phyloP scores from a whole-genome alignment of 2,888 invertebrate species.

The Glaucopsyche alexis region DNA sequence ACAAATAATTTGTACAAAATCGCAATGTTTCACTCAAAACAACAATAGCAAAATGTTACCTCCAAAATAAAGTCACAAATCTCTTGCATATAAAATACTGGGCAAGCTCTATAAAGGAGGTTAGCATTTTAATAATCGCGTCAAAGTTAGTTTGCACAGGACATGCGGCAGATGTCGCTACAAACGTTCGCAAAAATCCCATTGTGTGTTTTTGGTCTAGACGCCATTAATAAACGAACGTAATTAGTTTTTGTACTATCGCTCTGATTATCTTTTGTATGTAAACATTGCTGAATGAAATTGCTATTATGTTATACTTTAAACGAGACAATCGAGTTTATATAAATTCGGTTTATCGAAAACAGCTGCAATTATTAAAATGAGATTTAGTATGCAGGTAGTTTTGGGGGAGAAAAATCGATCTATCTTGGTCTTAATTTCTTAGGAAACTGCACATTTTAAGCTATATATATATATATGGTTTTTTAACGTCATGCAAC shows the following conservation, averaged over 20 bases:
- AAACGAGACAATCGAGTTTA: no score
- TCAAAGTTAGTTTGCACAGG: not conserved
- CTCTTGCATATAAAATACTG: not conserved
- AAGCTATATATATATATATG: no score
- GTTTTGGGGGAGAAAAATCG: no score
- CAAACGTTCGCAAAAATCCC: not conserved
- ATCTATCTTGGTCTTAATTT: no score
- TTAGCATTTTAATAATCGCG: not conserved
- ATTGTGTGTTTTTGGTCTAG: conserved; percentile 15
- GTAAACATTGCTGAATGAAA: conserved; percentile 4
- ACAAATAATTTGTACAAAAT: not conserved
- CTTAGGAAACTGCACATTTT: no score
- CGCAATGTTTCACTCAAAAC: not conserved
- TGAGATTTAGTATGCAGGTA: no score
- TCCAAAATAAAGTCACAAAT: not conserved
- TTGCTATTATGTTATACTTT: not conserved
- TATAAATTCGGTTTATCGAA: no score
- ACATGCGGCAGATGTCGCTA: conserved; percentile 11
- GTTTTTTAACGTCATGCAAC: no score
- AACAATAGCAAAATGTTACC: not conserved
- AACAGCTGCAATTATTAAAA: no score
- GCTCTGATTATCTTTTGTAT: not conserved
- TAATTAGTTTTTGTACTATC: conserved; percentile 1
- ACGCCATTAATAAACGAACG: conserved; percentile 9
- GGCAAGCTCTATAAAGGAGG: not conserved